These are phyloP conservation scores for Callionymus lyra DNA, from an alignment of 2,113 vertebrate genomes.

Conservation along the genomic window DNA sequence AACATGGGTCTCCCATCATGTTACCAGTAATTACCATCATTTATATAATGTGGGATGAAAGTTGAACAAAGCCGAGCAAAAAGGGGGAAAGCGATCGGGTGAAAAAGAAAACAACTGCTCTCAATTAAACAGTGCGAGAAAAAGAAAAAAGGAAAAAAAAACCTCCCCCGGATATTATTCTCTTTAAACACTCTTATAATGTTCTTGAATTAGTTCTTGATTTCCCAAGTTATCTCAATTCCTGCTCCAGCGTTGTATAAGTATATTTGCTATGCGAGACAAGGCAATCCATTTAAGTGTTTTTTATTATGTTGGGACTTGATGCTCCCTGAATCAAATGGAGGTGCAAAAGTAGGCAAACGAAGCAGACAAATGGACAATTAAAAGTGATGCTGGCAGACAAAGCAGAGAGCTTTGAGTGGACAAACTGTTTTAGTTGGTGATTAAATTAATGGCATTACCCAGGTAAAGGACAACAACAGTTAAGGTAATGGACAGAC, in stretches of 20 bases:
- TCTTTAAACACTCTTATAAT: not conserved
- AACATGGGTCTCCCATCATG: constrained; percentile 21
- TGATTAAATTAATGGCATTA: constrained; percentile 37
- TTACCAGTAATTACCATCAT: constrained; percentile 6
- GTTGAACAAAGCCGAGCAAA: constrained; percentile 16
- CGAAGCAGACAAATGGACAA: constrained; percentile 38
- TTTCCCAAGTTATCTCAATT: no score
- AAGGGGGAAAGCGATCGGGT: no score
- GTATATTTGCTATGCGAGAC: constrained; percentile 6
- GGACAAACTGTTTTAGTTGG: constrained; percentile 35
- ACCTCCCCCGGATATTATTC: no score
- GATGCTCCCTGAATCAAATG: constrained; percentile 15
- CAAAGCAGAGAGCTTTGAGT: constrained; percentile 3
- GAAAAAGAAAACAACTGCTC: no score
- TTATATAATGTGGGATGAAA: constrained; percentile 30
- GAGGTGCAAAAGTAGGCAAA: constrained; percentile 3
- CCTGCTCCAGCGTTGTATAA: no score
- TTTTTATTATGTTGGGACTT: constrained; percentile 15
- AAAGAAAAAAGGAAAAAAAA: no score
- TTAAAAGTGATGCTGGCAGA: constrained; percentile 45
- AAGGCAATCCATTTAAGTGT: constrained; percentile 26
- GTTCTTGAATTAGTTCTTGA: no score
- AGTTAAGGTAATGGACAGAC: no score
- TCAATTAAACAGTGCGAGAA: no score
- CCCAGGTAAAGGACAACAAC: no score